Conservation (phyloP, 2,888 invertebrate species). For the Argynnis bischoffii region DNA sequence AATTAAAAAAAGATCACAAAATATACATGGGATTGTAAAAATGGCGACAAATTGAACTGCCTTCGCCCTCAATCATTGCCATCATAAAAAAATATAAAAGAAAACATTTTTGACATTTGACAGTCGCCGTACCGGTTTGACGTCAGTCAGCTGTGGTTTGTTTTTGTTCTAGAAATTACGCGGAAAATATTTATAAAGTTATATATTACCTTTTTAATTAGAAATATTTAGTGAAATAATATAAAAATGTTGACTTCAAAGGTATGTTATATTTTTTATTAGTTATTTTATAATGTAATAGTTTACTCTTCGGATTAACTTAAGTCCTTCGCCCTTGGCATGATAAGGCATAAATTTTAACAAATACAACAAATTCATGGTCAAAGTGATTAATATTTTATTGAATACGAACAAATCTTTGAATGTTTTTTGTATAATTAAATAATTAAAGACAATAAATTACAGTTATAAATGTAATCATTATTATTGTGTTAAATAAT, state of each 20-base stretch:
- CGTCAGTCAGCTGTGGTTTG: background rate
- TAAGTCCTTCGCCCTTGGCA: constrained; percentile 22
- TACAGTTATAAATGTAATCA: too few relatives aligned
- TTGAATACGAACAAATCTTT: too few relatives aligned
- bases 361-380: background rate
- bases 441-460: too few relatives aligned
- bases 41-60: too few relatives aligned
- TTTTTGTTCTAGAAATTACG: constrained; percentile 29
- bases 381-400: too few relatives aligned
- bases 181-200: background rate
- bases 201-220: background rate
- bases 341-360: constrained; percentile 10
- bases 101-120: background rate
- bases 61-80: background rate
- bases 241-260: constrained; percentile 41
- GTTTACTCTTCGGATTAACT: background rate
- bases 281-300: background rate
- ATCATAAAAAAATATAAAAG: background rate
- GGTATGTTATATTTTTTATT: constrained; percentile 29
- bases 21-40: too few relatives aligned
- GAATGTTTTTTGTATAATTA: too few relatives aligned
- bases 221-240: background rate
- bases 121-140: background rate
- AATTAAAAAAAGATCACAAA: too few relatives aligned
- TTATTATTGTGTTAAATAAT: too few relatives aligned